phyloP scores from a whole-genome alignment of 2,113 vertebrate genomes.

The Actenoides hombroni region DNA sequence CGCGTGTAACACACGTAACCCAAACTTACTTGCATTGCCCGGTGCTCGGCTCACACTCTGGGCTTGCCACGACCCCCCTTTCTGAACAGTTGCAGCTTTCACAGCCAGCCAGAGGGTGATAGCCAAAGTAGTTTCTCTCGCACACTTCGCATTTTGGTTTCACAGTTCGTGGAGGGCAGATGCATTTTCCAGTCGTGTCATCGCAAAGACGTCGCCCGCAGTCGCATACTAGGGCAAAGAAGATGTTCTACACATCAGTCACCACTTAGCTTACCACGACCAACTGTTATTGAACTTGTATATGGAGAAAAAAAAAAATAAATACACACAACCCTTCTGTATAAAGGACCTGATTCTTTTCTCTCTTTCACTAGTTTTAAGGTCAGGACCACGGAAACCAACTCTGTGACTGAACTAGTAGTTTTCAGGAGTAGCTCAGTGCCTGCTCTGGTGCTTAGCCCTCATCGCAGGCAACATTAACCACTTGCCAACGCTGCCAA shows the following conservation, averaged over 20 bases:
- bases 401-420: background rate
- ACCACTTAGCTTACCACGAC: background rate
- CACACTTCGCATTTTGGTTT: constrained; percentile 85
- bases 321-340: background rate
- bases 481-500: background rate
- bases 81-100: constrained; percentile 87
- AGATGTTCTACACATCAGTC: constrained; percentile 1
- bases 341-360: background rate
- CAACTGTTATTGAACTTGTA: background rate
- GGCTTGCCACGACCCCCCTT: constrained; percentile 64
- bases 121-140: constrained; percentile 81
- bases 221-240: constrained; percentile 76
- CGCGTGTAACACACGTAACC: background rate
- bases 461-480: background rate
- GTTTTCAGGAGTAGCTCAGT: background rate
- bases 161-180: constrained; percentile 88
- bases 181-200: constrained; percentile 84
- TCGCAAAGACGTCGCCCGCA: constrained; percentile 87
- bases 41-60: constrained; percentile 77
- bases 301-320: background rate
- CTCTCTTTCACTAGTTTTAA: background rate
- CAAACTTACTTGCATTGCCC: constrained; percentile 90
- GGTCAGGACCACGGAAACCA: background rate
- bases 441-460: background rate
- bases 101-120: constrained; percentile 88